These are phyloP conservation scores for Sminthurides aquaticus DNA, from an alignment of 2,888 invertebrate species.

Conservation along the genomic window DNA sequence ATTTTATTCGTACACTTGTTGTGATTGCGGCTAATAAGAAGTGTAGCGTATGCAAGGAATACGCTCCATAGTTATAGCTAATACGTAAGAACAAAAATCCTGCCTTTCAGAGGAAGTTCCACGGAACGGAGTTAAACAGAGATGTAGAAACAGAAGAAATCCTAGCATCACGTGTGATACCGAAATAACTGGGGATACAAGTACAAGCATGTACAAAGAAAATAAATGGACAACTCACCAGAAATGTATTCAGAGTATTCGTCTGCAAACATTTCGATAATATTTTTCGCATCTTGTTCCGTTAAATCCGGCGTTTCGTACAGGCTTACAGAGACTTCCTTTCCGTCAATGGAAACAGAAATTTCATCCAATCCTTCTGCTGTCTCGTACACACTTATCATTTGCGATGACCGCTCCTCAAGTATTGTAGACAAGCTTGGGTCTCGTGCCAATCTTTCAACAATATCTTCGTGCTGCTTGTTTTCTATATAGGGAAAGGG, in stretches of 20 bases:
- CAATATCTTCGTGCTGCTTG: slow-evolving; percentile 19
- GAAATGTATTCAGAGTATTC: slow-evolving; percentile 80
- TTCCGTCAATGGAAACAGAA: slow-evolving; percentile 83
- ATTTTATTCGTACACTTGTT: too few relatives aligned
- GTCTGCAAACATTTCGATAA: slow-evolving; percentile 89
- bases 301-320: slow-evolving; percentile 89
- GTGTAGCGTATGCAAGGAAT: too few relatives aligned
- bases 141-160: too few relatives aligned
- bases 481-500: slow-evolving; percentile 14
- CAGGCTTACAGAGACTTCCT: slow-evolving; percentile 81
- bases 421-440: slow-evolving; percentile 68
- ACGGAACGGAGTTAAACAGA: too few relatives aligned
- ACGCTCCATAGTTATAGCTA: too few relatives aligned
- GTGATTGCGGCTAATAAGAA: too few relatives aligned
- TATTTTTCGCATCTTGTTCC: slow-evolving; percentile 82
- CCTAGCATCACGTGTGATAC: too few relatives aligned
- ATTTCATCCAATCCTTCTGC: slow-evolving; percentile 72
- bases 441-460: slow-evolving; percentile 16
- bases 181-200: too few relatives aligned
- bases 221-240: slow-evolving; percentile 52
- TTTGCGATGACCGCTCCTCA: slow-evolving; percentile 79
- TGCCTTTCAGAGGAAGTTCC: too few relatives aligned
- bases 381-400: slow-evolving; percentile 62
- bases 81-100: too few relatives aligned
- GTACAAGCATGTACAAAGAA: too few relatives aligned